phyloP scores from a whole-genome alignment of 64 coral and sea anemone genomes.

The Montipora sp. region DNA sequence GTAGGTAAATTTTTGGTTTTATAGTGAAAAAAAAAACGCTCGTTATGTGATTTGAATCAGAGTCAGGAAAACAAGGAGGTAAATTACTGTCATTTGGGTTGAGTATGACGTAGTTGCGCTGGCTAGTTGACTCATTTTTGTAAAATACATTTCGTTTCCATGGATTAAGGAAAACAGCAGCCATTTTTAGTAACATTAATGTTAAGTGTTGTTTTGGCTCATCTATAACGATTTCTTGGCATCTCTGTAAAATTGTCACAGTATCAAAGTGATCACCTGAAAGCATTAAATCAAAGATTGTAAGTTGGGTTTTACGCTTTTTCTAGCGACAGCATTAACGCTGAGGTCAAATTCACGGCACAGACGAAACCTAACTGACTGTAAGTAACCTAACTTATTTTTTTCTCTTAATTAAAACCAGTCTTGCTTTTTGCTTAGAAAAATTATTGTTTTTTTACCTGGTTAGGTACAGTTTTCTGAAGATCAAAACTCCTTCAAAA shows the following conservation, averaged over 20 bases:
- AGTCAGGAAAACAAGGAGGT: neutral
- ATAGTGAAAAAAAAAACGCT: neutral
- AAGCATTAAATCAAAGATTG: neutral
- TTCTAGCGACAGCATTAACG: neutral
- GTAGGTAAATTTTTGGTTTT: neutral
- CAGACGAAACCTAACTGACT: too few species aligned
- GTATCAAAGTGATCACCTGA: neutral
- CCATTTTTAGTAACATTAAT: neutral
- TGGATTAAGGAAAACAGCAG: neutral
- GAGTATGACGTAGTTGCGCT: neutral
- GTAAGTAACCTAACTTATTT: too few species aligned
- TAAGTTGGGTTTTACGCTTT: neutral
- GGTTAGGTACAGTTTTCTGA: neutral
- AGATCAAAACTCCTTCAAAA: neutral
- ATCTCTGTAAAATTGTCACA: neutral
- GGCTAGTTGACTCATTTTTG: slow-evolving; percentile 21
- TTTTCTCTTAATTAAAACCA: too few species aligned
- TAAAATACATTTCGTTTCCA: slow-evolving; percentile 20
- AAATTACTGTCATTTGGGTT: neutral
- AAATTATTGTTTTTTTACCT: too few species aligned
- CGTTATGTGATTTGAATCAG: neutral
- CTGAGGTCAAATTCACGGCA: too few species aligned
- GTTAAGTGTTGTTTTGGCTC: neutral
- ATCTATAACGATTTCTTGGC: neutral
- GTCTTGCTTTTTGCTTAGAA: too few species aligned